phyloP scores from a whole-genome alignment of 2,888 invertebrate species.

The Apantesis nais region DNA sequence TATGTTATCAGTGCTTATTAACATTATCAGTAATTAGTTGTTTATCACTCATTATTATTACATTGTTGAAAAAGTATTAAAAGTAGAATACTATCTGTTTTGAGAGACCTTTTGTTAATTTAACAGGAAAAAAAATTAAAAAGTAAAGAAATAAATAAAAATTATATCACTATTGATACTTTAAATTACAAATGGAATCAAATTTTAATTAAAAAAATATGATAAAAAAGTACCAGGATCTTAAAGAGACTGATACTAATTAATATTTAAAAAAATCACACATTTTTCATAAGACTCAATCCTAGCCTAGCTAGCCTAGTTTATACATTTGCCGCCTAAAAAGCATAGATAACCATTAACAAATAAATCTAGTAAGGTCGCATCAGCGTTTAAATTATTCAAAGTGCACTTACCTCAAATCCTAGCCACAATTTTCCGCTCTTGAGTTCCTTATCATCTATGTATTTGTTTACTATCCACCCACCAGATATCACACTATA shows the following conservation, averaged over 20 bases:
- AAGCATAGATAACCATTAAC: background rate
- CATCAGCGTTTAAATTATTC: background rate
- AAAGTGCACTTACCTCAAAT: slow-evolving; percentile 30
- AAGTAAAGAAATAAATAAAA: no score
- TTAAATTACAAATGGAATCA: no score
- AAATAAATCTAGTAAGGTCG: background rate
- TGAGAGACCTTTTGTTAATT: background rate
- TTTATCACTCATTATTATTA: background rate
- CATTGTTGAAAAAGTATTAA: background rate
- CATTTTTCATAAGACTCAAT: background rate
- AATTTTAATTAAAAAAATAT: no score
- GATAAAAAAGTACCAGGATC: no score
- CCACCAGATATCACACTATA: slow-evolving; percentile 45
- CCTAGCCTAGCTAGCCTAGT: background rate
- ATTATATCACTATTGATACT: no score
- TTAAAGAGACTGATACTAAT: no score
- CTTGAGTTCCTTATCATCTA: slow-evolving; percentile 43
- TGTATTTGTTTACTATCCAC: slow-evolving; percentile 53
- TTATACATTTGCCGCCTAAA: background rate
- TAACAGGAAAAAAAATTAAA: background rate
- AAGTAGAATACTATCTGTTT: no score
- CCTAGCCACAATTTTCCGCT: slow-evolving; percentile 5
- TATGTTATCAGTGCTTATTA: background rate
- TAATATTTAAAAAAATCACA: no score
- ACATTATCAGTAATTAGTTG: background rate